Evolutionary conservation across 2,888 invertebrate species (phyloP).

Genomic region (Agapostemon virescens): DNA sequence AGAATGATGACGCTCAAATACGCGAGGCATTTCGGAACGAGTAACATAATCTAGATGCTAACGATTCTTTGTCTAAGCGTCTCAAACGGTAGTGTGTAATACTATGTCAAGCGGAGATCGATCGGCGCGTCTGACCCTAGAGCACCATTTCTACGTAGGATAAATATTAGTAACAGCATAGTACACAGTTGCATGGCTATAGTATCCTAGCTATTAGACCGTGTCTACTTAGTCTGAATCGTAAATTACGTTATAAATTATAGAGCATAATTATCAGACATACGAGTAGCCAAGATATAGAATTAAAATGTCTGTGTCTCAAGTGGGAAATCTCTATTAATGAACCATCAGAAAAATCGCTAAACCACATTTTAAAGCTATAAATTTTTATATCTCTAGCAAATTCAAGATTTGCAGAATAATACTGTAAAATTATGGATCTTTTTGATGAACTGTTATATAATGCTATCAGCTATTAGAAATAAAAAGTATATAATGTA

Average conservation of each 20-base stretch:
- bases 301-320: not conserved
- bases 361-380: not conserved
- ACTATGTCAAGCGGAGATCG: not conserved
- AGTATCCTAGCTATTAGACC: not conserved
- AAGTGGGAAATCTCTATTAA: not conserved
- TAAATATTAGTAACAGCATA: not conserved
- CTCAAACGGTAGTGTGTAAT: not conserved
- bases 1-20: not conserved
- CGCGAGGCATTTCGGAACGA: not conserved
- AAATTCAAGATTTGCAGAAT: not conserved
- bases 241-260: not conserved
- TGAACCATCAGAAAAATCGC: not conserved
- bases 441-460: not conserved
- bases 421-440: not conserved
- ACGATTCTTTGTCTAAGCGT: not conserved
- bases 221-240: not conserved
- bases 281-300: not conserved
- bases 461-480: not conserved
- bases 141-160: not conserved
- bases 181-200: not conserved
- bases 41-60: not conserved
- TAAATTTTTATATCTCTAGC: not conserved
- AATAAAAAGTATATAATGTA: not conserved
- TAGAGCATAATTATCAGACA: not conserved
- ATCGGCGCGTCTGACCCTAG: not conserved